Evolutionary conservation across 92 coral and sea anemone species (phyloP), one percentile per base, ranked within the genome.

Genomic region (Montipora capitata): DNA sequence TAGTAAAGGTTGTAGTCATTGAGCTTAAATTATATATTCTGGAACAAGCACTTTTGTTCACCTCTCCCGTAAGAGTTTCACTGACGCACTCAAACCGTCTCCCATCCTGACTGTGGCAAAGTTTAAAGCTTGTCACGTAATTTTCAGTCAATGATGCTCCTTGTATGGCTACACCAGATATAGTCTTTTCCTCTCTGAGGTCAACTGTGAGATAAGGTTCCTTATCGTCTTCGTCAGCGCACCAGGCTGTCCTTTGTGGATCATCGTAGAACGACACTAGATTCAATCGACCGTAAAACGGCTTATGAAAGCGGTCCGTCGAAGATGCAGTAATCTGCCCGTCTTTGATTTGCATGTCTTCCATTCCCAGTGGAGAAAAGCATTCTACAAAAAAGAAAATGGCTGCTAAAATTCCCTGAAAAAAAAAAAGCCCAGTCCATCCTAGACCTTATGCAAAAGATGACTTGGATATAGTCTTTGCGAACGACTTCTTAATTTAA

Each of bases 351-450:
- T 96, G 94, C 91, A 98, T 90, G 87, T 92, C 94, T 86, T 98
- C 99, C 99, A 98, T 98, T 40, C 99, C 99, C 45, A 98, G 93
- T 4, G 99, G 96, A 5, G 94, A 56, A 76, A 94, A 98, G 69
- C 99, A 98, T 83, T 98, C 99, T 97, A 77, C 52, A 79, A 17
- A 27, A 27, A 27, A 27, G 35, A 27, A 27, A 27, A 27, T 27
- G 35, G 35, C 35, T 27, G 35, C 35, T 1, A 27, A 27, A 27
- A 27, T 27, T 27, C 35, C 35, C 35, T 27, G 1, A 27, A 27
- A 27, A 20, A 27, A 27, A 20, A 27, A 27, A 27, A 27, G 2
- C 35, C 35, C 35, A 27, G 35, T 27, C 35, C 35, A 27, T 27
- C 35, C 35, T 27, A 27, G 35, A 27, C 35, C 35, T 1, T 27